phyloP scores from a whole-genome alignment of 2,888 invertebrate species.

The Linnaemya vulpina region DNA sequence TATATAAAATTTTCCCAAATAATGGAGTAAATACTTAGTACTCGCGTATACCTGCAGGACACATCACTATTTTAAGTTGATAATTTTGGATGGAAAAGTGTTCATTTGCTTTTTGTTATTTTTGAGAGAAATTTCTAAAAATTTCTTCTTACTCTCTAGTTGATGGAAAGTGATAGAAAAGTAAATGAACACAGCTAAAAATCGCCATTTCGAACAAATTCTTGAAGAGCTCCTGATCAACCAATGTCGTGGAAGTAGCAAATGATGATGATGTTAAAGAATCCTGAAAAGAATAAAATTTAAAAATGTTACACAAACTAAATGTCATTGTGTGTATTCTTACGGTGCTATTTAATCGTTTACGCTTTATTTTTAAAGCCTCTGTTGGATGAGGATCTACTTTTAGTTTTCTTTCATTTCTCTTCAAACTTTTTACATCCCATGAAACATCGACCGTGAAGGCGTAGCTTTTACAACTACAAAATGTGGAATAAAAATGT shows the following conservation, averaged over 20 bases:
- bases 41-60: no score
- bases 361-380: conserved; percentile 32
- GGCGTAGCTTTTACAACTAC: conserved; percentile 30
- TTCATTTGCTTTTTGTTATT: no score
- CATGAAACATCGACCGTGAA: conserved; percentile 14
- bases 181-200: no score
- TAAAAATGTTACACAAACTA: neutral
- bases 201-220: conserved; percentile 47
- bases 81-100: no score
- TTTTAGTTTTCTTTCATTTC: conserved; percentile 55
- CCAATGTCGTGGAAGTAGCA: conserved; percentile 72
- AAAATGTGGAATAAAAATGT: neutral
- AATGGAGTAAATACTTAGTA: no score
- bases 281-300: conserved; percentile 20
- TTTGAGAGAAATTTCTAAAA: no score
- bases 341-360: conserved; percentile 60
- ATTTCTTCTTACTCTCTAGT: no score
- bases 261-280: conserved; percentile 9
- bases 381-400: neutral
- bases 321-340: neutral
- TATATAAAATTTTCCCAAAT: no score
- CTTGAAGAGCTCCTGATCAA: conserved; percentile 68
- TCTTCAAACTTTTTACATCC: no score
- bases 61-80: no score
- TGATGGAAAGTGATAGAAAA: no score